Conservation (phyloP, 2,113 vertebrate genomes). For the Sakesphorus luctuosus region DNA sequence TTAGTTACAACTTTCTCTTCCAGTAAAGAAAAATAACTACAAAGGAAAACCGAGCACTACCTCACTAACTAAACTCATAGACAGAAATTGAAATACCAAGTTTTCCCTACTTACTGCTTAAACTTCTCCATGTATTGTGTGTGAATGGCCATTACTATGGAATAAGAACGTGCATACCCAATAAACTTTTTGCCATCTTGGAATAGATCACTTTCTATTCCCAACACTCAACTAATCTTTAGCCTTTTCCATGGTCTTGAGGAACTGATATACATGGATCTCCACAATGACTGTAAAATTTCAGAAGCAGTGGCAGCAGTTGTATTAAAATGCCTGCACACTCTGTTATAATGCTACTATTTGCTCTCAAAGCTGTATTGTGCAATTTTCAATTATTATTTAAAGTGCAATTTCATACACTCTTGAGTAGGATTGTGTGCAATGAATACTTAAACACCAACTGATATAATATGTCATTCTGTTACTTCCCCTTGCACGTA, state of each 20-base stretch:
- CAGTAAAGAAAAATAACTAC: background rate
- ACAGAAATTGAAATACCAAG: background rate
- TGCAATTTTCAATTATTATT: slow-evolving; percentile 16
- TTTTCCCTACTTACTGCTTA: background rate
- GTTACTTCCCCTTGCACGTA: background rate
- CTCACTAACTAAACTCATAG: background rate
- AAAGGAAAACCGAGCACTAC: background rate
- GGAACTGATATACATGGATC: background rate
- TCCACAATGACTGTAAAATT: background rate
- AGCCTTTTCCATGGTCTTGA: background rate
- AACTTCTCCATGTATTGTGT: background rate
- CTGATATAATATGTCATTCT: background rate
- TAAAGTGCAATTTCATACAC: background rate
- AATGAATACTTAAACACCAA: background rate
- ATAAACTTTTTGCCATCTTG: background rate
- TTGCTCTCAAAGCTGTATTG: background rate
- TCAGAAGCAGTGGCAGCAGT: background rate
- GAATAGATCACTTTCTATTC: background rate
- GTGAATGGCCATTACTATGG: background rate
- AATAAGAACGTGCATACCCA: background rate
- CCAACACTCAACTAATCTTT: background rate
- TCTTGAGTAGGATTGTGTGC: background rate
- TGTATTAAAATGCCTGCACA: background rate
- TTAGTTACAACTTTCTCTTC: background rate
- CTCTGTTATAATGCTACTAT: background rate